phyloP scores from a whole-genome alignment of 2,888 invertebrate genomes.

The Agrotis puta region DNA sequence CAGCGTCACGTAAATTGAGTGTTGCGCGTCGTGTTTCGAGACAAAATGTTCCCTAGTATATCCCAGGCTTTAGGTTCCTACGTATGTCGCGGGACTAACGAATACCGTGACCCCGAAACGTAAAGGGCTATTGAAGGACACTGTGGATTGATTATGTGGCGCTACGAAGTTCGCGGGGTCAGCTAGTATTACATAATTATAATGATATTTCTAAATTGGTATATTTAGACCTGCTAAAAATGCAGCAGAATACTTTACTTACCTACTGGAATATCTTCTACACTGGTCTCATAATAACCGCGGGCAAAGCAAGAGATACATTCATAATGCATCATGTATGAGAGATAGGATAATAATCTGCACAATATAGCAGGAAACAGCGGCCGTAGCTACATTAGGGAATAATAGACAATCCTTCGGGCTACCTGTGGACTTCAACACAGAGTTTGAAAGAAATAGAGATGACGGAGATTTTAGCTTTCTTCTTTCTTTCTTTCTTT shows the following conservation, averaged over 20 bases:
- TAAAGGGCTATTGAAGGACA: no score
- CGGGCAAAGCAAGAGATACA: conserved; percentile 26
- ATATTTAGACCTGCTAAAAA: background rate
- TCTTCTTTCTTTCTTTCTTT: no score
- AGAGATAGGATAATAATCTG: conserved; percentile 56
- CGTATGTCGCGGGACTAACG: no score
- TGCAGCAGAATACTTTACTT: background rate
- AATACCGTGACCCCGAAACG: no score
- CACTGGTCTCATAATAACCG: background rate
- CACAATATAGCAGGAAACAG: conserved; percentile 51
- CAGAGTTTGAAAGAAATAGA: conserved; percentile 40
- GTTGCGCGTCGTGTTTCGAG: no score
- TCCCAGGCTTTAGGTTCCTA: no score
- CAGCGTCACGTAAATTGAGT: no score
- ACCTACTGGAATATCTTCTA: background rate
- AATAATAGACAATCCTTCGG: conserved; percentile 62
- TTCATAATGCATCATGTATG: conserved; percentile 51
- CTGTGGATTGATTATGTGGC: no score
- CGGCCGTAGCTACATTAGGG: conserved; percentile 58
- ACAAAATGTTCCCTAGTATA: no score
- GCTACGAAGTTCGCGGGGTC: no score
- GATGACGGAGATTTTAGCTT: background rate
- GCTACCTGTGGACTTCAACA: conserved; percentile 54
- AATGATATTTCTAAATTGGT: no score
- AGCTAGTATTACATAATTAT: no score